These are phyloP conservation scores for Dufourea novaeangliae DNA, from an alignment of 1,140 invertebrate genomes.

Conservation along the genomic window DNA sequence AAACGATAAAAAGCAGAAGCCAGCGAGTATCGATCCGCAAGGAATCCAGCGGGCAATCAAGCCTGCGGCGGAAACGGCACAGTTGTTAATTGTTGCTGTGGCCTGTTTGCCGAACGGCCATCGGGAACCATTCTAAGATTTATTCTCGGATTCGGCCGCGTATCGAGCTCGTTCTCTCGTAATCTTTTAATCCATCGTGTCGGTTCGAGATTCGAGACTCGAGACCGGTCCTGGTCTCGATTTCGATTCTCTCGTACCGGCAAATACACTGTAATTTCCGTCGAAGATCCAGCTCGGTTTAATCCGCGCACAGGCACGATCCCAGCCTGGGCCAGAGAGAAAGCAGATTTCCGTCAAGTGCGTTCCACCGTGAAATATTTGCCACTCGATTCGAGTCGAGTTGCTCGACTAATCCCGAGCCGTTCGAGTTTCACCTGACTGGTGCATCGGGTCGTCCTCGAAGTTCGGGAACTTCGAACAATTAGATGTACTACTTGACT, in stretches of 20 bases:
- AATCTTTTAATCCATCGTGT: constrained; percentile 43
- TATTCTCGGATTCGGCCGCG: constrained; percentile 21
- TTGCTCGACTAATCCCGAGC: not conserved
- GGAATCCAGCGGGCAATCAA: constrained; percentile 54
- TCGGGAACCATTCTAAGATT: constrained; percentile 48
- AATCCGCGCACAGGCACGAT: constrained; percentile 1
- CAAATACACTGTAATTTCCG: constrained; percentile 22
- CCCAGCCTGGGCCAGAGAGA: not conserved
- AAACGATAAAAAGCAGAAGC: constrained; percentile 44
- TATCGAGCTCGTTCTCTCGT: constrained; percentile 16
- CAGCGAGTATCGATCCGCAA: constrained; percentile 45
- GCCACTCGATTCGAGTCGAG: not conserved
- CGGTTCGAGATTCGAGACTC: not conserved
- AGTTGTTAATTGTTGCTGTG: constrained; percentile 60
- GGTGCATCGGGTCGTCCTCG: not conserved
- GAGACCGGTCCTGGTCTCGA: not conserved
- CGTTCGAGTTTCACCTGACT: not conserved
- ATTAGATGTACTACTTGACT: not conserved
- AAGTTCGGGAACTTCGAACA: not conserved
- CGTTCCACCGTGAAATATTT: constrained; percentile 29
- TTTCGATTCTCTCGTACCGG: not conserved
- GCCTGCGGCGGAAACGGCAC: constrained; percentile 39
- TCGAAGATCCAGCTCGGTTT: constrained; percentile 37
- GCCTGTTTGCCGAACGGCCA: constrained; percentile 38
- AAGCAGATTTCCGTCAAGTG: constrained; percentile 12